phyloP scores from a whole-genome alignment of 2,797 vertebrate species.

The Pipistrellus nathusii region DNA sequence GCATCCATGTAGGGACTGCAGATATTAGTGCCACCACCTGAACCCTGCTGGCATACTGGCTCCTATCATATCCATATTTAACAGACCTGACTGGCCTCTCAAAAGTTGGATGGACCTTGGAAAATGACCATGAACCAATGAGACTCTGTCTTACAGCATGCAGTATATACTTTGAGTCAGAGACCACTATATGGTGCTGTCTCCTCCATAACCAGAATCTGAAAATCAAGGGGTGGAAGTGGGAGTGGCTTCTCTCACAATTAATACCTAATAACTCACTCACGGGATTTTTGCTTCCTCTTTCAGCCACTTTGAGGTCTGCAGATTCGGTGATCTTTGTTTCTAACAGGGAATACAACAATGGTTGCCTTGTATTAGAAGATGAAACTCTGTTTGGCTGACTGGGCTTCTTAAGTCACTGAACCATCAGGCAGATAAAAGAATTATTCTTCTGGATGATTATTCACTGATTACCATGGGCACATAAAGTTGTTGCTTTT shows the following conservation, averaged over 20 bases:
- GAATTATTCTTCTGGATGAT: background rate
- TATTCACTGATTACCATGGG: background rate
- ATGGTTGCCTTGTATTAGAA: slow-evolving; percentile 12
- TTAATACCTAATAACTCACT: background rate
- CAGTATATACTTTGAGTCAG: background rate
- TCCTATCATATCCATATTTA: background rate
- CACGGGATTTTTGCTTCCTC: background rate
- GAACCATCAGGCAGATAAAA: slow-evolving; percentile 15
- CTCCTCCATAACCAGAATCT: background rate
- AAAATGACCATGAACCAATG: slow-evolving; percentile 5
- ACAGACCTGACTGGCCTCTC: background rate
- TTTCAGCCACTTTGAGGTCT: background rate
- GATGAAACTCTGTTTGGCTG: slow-evolving; percentile 26
- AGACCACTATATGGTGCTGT: background rate
- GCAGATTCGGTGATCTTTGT: background rate
- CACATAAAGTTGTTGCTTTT: slow-evolving; percentile 6
- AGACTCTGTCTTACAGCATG: background rate
- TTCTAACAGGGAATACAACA: background rate
- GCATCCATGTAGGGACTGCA: background rate
- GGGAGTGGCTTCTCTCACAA: background rate
- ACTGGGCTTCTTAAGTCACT: slow-evolving; percentile 26
- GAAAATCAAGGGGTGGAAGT: slow-evolving; percentile 15
- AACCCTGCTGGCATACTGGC: background rate
- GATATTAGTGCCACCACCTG: background rate
- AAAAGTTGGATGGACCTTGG: slow-evolving; percentile 1